Evolutionary conservation across 2,888 invertebrate genomes (phyloP).

Genomic region (Laothoe populi): DNA sequence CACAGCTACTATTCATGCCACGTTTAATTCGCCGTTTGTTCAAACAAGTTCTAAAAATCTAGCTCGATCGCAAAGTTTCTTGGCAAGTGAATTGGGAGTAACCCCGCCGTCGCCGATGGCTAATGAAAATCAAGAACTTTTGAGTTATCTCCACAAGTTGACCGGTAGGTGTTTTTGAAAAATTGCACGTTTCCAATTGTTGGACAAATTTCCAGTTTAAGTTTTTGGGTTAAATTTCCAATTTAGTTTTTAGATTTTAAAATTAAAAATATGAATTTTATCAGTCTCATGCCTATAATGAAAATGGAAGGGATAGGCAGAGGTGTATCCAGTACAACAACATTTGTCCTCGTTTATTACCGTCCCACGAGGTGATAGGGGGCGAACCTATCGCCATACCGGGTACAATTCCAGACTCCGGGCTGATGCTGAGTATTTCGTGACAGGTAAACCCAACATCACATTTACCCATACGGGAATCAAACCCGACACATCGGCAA

Average conservation of each 20-base stretch:
- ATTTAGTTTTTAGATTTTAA: neutral
- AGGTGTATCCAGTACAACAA: too few species aligned
- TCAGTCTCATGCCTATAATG: too few species aligned
- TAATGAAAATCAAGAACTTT: conserved; percentile 31
- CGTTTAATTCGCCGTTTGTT: conserved; percentile 18
- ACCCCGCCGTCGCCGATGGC: conserved; percentile 16
- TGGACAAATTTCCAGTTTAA: neutral
- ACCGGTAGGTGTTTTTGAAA: conserved; percentile 18
- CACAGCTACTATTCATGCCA: neutral
- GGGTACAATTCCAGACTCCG: too few species aligned
- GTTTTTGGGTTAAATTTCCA: neutral
- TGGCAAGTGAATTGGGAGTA: conserved; percentile 21
- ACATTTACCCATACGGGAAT: too few species aligned
- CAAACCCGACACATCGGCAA: too few species aligned
- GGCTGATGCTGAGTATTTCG: too few species aligned
- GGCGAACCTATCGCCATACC: too few species aligned
- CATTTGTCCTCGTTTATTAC: too few species aligned
- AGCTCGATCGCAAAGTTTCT: conserved; percentile 9
- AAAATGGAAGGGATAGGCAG: too few species aligned
- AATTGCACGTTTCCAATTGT: conserved; percentile 18
- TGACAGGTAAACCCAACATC: too few species aligned
- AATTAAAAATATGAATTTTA: too few species aligned
- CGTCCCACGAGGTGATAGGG: too few species aligned
- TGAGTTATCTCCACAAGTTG: conserved; percentile 12
- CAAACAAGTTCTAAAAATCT: conserved; percentile 14